These are phyloP conservation scores for Aphidoletes aphidimyza DNA, from an alignment of 2,888 invertebrate species.

Conservation along the genomic window DNA sequence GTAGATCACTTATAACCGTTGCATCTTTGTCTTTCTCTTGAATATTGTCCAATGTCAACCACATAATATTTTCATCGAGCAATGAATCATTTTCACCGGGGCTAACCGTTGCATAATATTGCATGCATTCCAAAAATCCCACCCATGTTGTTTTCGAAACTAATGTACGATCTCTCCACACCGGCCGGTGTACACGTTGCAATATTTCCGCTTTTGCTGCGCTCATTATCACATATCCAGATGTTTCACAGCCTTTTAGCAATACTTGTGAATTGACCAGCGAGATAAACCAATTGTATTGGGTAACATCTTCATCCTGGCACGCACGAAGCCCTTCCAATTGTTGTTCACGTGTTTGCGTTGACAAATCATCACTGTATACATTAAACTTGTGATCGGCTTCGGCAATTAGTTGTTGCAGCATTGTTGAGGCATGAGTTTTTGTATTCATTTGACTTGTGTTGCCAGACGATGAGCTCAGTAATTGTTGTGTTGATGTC, in stretches of 20 bases:
- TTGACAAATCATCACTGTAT: conserved; percentile 92
- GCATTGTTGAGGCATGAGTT: conserved; percentile 82
- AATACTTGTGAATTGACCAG: conserved; percentile 72
- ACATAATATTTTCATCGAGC: conserved; percentile 89
- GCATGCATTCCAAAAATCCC: conserved; percentile 95
- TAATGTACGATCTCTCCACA: conserved; percentile 86
- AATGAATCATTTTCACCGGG: conserved; percentile 78
- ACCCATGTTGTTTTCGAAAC: conserved; percentile 97
- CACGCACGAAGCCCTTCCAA: conserved; percentile 88
- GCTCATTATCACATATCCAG: conserved; percentile 96
- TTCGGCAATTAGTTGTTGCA: conserved; percentile 92
- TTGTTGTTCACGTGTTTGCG: conserved; percentile 78
- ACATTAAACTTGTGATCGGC: conserved; percentile 93
- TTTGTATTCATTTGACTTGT: conserved; percentile 68
- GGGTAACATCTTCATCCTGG: conserved; percentile 88
- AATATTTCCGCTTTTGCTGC: conserved; percentile 95
- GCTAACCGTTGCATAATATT: conserved; percentile 98
- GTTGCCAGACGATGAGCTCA: not conserved
- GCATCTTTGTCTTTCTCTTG: conserved; percentile 84
- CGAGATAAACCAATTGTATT: conserved; percentile 94
- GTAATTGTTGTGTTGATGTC: conserved; percentile 69
- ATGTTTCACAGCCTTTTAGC: conserved; percentile 94
- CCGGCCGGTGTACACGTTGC: conserved; percentile 87
- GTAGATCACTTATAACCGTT: conserved; percentile 80
- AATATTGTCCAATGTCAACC: conserved; percentile 94